Evolutionary conservation across 2,113 vertebrate species (phyloP).

Genomic region (Takifugu flavidus): DNA sequence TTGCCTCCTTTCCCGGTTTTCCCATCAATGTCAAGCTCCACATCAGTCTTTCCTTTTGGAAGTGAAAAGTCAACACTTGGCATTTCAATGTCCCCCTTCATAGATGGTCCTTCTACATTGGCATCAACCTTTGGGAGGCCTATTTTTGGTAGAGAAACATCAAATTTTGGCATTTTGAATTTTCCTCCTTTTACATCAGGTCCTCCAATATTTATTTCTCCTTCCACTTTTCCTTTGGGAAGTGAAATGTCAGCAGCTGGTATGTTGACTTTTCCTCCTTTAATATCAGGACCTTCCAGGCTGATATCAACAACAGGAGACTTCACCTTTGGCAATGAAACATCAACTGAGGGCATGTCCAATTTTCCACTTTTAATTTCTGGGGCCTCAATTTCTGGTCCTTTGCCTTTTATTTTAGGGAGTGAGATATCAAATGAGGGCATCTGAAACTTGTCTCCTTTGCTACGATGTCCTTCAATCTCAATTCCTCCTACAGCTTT

Average conservation of each 20-base stretch:
- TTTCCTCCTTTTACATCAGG: slow-evolving; percentile 27
- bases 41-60: slow-evolving; percentile 41
- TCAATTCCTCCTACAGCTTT: slow-evolving; percentile 32
- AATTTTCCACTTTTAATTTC: slow-evolving; percentile 47
- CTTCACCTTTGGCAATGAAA: slow-evolving; percentile 58
- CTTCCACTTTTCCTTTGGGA: slow-evolving; percentile 12
- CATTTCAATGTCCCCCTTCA: slow-evolving; percentile 43
- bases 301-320: slow-evolving; percentile 25
- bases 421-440: slow-evolving; percentile 41
- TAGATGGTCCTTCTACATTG: slow-evolving; percentile 13
- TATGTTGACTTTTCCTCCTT: slow-evolving; percentile 43
- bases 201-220: slow-evolving; percentile 23
- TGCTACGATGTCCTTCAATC: slow-evolving; percentile 1
- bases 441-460: slow-evolving; percentile 47
- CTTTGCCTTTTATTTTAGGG: slow-evolving; percentile 41
- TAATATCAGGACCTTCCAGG: slow-evolving; percentile 14
- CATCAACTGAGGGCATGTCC: slow-evolving; percentile 54
- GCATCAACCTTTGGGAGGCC: slow-evolving; percentile 14
- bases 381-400: slow-evolving; percentile 21
- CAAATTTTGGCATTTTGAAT: slow-evolving; percentile 35
- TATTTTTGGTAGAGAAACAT: slow-evolving; percentile 34
- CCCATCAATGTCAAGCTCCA: slow-evolving; percentile 14
- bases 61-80: slow-evolving; percentile 41
- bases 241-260: slow-evolving; percentile 28
- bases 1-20: slow-evolving; percentile 45